phyloP scores from a whole-genome alignment of 2,888 invertebrate genomes.

The Argynnis bischoffii region DNA sequence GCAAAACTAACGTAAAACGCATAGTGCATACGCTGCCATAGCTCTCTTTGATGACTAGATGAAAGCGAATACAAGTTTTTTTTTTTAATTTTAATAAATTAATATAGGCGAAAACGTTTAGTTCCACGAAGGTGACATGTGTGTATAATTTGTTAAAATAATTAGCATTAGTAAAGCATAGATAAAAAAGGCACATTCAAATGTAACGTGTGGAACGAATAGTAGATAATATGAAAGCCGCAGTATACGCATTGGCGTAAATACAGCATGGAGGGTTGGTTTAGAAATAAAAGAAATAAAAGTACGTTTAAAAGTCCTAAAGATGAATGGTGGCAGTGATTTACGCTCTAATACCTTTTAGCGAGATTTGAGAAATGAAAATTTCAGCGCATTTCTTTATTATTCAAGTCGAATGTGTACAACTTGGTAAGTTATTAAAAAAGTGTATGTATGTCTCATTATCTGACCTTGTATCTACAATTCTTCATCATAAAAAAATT shows the following conservation, averaged over 20 bases:
- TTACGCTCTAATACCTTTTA: constrained; percentile 5
- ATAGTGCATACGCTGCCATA: background rate
- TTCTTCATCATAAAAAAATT: no score
- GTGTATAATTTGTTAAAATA: background rate
- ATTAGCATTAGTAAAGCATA: background rate
- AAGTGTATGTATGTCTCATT: no score
- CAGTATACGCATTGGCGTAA: constrained; percentile 14
- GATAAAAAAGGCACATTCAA: background rate
- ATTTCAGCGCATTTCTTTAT: background rate
- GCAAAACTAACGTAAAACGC: constrained; percentile 12
- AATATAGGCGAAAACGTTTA: no score
- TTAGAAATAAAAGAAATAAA: constrained; percentile 12
- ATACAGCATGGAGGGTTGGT: background rate
- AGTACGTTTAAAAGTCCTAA: constrained; percentile 1
- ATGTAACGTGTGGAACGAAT: background rate
- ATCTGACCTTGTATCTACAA: no score
- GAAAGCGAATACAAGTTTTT: no score
- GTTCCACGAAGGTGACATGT: no score
- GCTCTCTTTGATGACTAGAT: no score
- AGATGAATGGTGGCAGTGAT: constrained; percentile 12
- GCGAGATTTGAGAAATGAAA: background rate
- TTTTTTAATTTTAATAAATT: no score
- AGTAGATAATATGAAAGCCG: background rate
- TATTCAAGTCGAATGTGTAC: background rate
- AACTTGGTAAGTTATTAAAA: no score